These are phyloP conservation scores for Thunnus thynnus DNA, from an alignment of 2,113 vertebrate genomes.

Conservation along the genomic window DNA sequence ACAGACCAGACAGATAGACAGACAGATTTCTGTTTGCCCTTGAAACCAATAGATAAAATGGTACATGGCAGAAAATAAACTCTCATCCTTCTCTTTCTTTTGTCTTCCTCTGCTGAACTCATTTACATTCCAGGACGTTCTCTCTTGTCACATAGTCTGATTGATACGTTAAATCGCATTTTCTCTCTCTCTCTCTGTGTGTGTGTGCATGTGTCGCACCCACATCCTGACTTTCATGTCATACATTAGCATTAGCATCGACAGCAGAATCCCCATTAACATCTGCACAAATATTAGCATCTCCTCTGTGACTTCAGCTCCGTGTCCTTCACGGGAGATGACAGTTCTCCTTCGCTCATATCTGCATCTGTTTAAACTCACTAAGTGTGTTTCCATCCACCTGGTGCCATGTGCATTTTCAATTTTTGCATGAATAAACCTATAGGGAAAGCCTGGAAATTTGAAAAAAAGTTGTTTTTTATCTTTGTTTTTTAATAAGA, in stretches of 20 bases:
- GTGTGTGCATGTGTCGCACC: neutral
- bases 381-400: neutral
- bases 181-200: neutral
- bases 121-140: conserved; percentile 47
- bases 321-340: conserved; percentile 41
- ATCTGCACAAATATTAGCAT: conserved; percentile 54
- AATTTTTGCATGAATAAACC: too few relatives aligned
- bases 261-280: conserved; percentile 49
- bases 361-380: conserved; percentile 4
- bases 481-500: too few relatives aligned
- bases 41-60: conserved; percentile 8
- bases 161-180: conserved; percentile 12
- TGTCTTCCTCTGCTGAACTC: conserved; percentile 12
- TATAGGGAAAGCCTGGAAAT: too few relatives aligned
- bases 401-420: too few relatives aligned
- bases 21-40: conserved; percentile 10
- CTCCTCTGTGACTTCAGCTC: conserved; percentile 26
- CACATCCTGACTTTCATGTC: conserved; percentile 49
- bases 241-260: conserved; percentile 47
- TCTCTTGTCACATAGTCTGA: conserved; percentile 41
- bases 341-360: neutral
- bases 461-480: too few relatives aligned
- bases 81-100: neutral
- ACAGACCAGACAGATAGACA: too few relatives aligned
- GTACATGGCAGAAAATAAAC: neutral